A percentile compares a stretch with the other conserved stretches of the same genome.
Evolutionary conservation across 2,797 vertebrate genomes (phyloP).

Genomic region (Staurois parvus): DNA sequence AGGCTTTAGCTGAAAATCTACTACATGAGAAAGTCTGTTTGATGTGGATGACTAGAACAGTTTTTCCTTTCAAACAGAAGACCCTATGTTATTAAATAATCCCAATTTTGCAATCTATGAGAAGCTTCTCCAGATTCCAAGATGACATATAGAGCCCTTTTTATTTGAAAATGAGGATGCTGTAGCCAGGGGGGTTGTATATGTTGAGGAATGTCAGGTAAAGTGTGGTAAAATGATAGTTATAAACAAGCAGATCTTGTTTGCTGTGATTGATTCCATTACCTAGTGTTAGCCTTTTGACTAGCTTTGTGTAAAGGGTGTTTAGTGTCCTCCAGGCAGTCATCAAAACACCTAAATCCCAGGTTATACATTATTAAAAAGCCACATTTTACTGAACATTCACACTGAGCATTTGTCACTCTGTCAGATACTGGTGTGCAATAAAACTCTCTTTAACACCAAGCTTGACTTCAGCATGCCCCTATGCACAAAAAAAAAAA

Average conservation of each 20-base stretch:
- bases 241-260: constrained; percentile 3
- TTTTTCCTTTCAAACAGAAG: too few species aligned
- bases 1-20: too few species aligned
- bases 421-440: constrained; percentile 1
- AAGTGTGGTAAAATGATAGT: neutral
- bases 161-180: neutral
- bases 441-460: neutral
- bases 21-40: neutral
- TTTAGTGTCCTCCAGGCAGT: neutral
- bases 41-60: neutral
- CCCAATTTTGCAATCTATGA: neutral
- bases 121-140: too few species aligned
- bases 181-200: neutral
- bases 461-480: neutral
- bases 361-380: constrained; percentile 4
- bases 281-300: constrained; percentile 5
- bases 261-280: constrained; percentile 2
- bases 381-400: neutral
- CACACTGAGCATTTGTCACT: neutral
- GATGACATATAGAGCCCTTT: neutral
- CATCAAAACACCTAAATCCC: neutral
- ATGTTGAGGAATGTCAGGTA: neutral
- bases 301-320: neutral
- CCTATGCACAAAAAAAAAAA: neutral
- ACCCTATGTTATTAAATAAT: neutral